Conservation (phyloP, 2,797 vertebrate species). For the Thunnus albacares region DNA sequence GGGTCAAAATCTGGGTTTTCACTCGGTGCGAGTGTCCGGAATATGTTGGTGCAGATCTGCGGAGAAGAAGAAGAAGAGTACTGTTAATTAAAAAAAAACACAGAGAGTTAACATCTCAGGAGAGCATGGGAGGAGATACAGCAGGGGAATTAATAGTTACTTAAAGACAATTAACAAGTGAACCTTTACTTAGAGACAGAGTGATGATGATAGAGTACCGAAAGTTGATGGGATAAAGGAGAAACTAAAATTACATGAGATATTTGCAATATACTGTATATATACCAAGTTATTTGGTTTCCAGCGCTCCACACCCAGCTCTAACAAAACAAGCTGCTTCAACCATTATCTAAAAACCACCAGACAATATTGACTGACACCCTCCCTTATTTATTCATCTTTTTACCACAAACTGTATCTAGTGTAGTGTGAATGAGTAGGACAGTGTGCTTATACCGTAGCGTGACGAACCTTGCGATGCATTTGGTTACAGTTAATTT, state of each 20-base stretch:
- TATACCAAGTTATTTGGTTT: conserved; percentile 1
- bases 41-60: conserved; percentile 97
- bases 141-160: neutral
- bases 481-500: conserved; percentile 12
- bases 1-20: conserved; percentile 99
- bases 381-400: neutral
- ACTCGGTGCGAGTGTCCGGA: conserved; percentile 96
- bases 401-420: neutral
- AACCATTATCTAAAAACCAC: neutral
- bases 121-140: neutral
- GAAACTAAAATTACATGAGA: neutral
- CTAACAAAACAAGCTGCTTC: neutral
- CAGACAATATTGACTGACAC: neutral
- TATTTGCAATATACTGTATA: too few relatives aligned
- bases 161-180: neutral
- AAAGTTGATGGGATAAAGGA: neutral
- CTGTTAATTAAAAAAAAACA: neutral
- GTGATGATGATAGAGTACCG: too few relatives aligned
- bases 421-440: neutral
- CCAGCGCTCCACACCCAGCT: neutral
- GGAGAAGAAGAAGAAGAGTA: conserved; percentile 36
- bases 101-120: neutral
- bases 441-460: neutral
- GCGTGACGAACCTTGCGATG: neutral
- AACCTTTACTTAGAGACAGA: neutral